Base-by-base conservation (phyloP, 2,113 vertebrate genomes). In the Chrysemys picta region DNA sequence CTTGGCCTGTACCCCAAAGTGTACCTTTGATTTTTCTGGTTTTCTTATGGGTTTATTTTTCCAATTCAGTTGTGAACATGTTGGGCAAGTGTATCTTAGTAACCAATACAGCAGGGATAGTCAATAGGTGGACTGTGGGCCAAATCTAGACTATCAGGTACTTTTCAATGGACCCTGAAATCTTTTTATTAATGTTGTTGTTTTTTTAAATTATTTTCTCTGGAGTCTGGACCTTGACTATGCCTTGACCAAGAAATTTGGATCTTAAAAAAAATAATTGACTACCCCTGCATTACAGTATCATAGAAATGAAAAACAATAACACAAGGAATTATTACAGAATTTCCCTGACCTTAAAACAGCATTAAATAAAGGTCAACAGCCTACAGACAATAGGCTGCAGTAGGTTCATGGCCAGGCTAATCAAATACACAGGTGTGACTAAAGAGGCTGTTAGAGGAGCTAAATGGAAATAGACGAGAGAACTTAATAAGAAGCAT, bases 401-500 rank as follows among this genome's bases (percentile, higher is more conserved):
- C 38, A 49, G 35, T 10, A 81, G 92, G 76, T 29, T 82, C 59
- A 50, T 49, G 91, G 42, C 24, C 69, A 90, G 90, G 84, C 42
- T 21, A 83, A 89, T 91, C n/a, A 80, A 95, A 86, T 5, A 80
- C 82, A 76, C 82, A 76, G 82, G 79, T 0, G 42, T 69, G 88
- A 84, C 85, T 91, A 1, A 84, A 88, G 56, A 49, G 47, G 27
- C 80, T 87, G 53, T 79, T 89, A 79, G 59, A 85, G n/a, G 52
- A 59, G 82, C 19, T 25, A 90, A 90, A 79, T 78, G 88, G 93
- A 95, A 97, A 88, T 10, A 85, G 84, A 62, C 89, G 76, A 93
- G 82, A 72, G 47, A 76, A 91, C 69, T 42, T 2, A 1, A 47
- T 54, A 80, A 87, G 69, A 85, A n/a, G 62, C 84, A 82, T 49